Base-by-base conservation (phyloP, 2,113 vertebrate species). In the Tupaia tana region DNA sequence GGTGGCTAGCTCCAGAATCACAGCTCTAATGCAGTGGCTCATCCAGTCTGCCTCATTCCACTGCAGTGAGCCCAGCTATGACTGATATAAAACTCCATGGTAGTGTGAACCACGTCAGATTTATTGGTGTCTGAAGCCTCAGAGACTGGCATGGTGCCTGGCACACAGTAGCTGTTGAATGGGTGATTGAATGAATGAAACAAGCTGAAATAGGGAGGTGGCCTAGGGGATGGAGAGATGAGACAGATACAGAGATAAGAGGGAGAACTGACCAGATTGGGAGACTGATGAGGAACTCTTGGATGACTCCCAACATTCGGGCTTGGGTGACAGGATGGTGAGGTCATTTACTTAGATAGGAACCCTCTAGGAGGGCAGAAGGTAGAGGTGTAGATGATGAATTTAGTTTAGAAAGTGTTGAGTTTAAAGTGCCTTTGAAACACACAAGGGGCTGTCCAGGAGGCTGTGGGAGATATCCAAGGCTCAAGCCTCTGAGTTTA, bases 291-390 rank as follows among this genome's bases (percentile, higher is more conserved):
- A 90, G 31, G 70, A 92, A 63, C 70, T 88, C 86, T 91, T 95
- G 93, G 70, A 94, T 94, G 89, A 91, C 29, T 89, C 79, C 89
- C 89, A 96, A 81, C 74, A 91, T 74, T 95, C 61, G 59, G 82
- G 83, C 79, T 83, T 74, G 93, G 78, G 93, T 93, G 54, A 83
- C 67, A 88, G 34, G 61, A 81, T 91, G 89, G 91, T 96, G 83
- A 94, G 91, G 83, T 96, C 93, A 96, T 89, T 94, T 89, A 93
- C 87, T 78, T 74, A 96, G 86, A 93, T 70, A 74, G 61, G 74
- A 93, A 66, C 31, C 61, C 91, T 90, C 67, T 24, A 69, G 31
- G 81, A 96, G 63, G 61, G 87, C 24, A 69, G 67, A 94, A 89
- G 78, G 85, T 88, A 81, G 71, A 77, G 56, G 29, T 71, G 34